Evolutionary conservation across 2,888 invertebrate genomes (phyloP).

Genomic region (Onthophagus sagittarius): DNA sequence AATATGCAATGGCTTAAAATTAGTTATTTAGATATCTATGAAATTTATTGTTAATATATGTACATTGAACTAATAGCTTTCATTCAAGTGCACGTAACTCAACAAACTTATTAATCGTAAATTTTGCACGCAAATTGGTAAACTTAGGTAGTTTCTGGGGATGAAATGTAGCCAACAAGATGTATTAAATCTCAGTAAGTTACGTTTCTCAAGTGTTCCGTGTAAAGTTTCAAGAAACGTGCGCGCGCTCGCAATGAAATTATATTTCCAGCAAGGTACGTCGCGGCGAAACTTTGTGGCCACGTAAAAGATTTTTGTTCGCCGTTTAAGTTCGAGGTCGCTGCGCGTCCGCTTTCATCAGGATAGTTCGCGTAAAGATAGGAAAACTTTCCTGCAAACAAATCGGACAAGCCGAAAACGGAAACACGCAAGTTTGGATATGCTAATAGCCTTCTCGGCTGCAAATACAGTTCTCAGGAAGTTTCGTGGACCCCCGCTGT

Average conservation of each 20-base stretch:
- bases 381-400: not conserved
- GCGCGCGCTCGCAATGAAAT: not conserved
- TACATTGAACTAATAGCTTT: too few species aligned
- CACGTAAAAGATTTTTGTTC: not conserved
- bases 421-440: not conserved
- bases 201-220: not conserved
- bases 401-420: not conserved
- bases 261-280: not conserved
- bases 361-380: not conserved
- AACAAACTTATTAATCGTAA: not conserved
- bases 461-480: not conserved
- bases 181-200: not conserved
- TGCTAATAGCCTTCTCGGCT: not conserved
- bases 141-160: not conserved
- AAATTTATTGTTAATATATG: too few species aligned
- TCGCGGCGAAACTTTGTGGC: not conserved
- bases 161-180: not conserved
- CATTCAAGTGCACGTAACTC: not conserved
- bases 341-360: not conserved
- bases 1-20: too few species aligned
- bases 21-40: too few species aligned
- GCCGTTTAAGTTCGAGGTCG: not conserved
- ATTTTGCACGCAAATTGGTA: not conserved
- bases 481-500: not conserved
- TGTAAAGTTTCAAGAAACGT: not conserved